Percentiles rank a stretch among this genome's conserved stretches.
Evolutionary conservation across 2,888 invertebrate species (phyloP).

Genomic region (Nymphalis polychloros): DNA sequence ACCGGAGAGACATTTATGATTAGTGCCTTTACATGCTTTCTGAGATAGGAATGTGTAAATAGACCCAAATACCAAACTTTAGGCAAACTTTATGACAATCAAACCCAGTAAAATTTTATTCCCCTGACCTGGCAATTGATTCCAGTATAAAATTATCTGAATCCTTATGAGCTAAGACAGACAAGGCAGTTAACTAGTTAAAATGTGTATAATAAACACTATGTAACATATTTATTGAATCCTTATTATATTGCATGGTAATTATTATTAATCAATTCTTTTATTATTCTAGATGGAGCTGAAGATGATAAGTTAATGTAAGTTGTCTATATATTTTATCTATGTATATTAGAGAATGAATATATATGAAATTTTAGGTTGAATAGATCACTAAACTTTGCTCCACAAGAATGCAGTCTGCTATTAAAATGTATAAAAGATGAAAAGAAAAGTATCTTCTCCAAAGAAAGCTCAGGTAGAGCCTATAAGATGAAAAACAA

Average conservation of each 20-base stretch:
- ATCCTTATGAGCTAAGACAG: too few relatives aligned
- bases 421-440: conserved; percentile 64
- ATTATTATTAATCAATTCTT: not conserved
- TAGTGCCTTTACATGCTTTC: too few relatives aligned
- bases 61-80: too few relatives aligned
- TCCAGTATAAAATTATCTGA: too few relatives aligned
- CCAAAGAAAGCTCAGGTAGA: conserved; percentile 47
- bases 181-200: too few relatives aligned
- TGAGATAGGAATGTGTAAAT: too few relatives aligned
- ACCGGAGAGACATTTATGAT: too few relatives aligned
- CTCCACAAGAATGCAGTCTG: conserved; percentile 62
- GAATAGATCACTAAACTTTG: conserved; percentile 57
- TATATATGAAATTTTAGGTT: conserved; percentile 18
- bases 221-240: not conserved
- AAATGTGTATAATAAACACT: not conserved
- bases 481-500: conserved; percentile 53
- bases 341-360: too few relatives aligned
- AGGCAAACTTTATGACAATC: too few relatives aligned
- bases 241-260: too few relatives aligned
- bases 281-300: conserved; percentile 38
- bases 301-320: conserved; percentile 26
- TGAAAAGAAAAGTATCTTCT: conserved; percentile 62
- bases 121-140: too few relatives aligned
- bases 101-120: too few relatives aligned
- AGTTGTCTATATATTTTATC: not conserved